Evolutionary conservation across 2,113 vertebrate genomes (phyloP), one percentile per base, ranked within the genome.

Genomic region (Carlito syrichta): DNA sequence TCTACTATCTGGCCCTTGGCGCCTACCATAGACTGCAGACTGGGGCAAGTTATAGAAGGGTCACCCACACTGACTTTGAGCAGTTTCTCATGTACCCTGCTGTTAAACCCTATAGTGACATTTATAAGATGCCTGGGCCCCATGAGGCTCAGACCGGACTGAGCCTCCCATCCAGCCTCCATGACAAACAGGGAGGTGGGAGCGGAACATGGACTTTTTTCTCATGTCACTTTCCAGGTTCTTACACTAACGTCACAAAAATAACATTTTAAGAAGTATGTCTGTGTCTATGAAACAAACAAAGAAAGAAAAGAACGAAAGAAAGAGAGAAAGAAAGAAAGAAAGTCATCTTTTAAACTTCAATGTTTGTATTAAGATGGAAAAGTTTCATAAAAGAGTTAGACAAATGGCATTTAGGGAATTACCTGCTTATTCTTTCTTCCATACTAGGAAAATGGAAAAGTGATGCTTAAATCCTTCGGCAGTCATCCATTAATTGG

Each of bases 401-500:
- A 97, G 83, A 95, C 45, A 62, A 97, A 85, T 94, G 94, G 78
- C 76, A 97, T 97, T 96, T 95, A 97, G 69, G 32, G 12, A 8
- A 96, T 43, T 23, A 69, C 85, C 76, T 89, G 30, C 38, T 97
- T 79, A 79, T 60, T 92, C 45, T 14, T 5, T 96, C 86, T 98
- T 97, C 91, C 16, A 50, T 78, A 93, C 56, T 48, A 25, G 22
- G 73, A 81, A 98, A 98, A 97, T 96, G n/a, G 69, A 74, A n/a
- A 97, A 97, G 23, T 79, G 89, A 97, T 97, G n/a, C n/a, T 97
- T 91, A 92, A 71, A 95, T 78, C 8, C 2, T 68, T 97, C 71
- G 91, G 84, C 90, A 96, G 60, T 54, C 96, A 96, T 98, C 82
- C 84, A 95, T 98, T 96, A 98, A 92, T 86, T 93, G 89, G 87